These are phyloP conservation scores for Cephus sareptanus DNA, from an alignment of 2,888 invertebrate species.

Conservation along the genomic window DNA sequence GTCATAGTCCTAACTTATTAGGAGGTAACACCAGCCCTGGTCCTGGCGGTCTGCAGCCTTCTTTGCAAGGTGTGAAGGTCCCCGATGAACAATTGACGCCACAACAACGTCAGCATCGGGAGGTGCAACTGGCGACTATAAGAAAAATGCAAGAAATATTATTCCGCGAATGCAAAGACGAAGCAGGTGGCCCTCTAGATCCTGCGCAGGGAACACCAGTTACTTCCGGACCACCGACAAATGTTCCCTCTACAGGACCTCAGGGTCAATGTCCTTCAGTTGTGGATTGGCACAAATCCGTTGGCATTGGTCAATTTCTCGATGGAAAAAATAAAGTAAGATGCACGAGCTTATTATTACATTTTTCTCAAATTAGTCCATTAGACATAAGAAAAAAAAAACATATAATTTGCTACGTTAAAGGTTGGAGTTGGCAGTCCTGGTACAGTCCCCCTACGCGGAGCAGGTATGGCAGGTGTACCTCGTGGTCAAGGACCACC, in stretches of 20 bases:
- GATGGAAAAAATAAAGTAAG: constrained; percentile 76
- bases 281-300: constrained; percentile 92
- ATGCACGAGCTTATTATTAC: not conserved
- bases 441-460: constrained; percentile 54
- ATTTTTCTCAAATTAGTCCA: not conserved
- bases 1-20: constrained; percentile 61
- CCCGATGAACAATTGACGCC: constrained; percentile 97
- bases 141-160: constrained; percentile 93
- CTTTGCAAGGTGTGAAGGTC: constrained; percentile 83
- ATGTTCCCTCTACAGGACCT: constrained; percentile 53
- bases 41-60: constrained; percentile 70
- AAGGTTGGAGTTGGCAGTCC: constrained; percentile 52
- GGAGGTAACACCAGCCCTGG: constrained; percentile 69
- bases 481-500: constrained; percentile 79
- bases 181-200: constrained; percentile 56
- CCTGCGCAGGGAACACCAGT: constrained; percentile 52
- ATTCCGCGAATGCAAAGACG: constrained; percentile 80
- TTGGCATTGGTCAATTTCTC: constrained; percentile 88
- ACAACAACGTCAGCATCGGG: constrained; percentile 93
- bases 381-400: not conserved
- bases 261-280: constrained; percentile 64
- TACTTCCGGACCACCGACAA: constrained; percentile 50
- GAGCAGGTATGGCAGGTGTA: constrained; percentile 61
- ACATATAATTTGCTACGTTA: constrained; percentile 4
- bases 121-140: constrained; percentile 91